Conservation (phyloP, 64 coral and sea anemone species). For the Trachythela sp. region DNA sequence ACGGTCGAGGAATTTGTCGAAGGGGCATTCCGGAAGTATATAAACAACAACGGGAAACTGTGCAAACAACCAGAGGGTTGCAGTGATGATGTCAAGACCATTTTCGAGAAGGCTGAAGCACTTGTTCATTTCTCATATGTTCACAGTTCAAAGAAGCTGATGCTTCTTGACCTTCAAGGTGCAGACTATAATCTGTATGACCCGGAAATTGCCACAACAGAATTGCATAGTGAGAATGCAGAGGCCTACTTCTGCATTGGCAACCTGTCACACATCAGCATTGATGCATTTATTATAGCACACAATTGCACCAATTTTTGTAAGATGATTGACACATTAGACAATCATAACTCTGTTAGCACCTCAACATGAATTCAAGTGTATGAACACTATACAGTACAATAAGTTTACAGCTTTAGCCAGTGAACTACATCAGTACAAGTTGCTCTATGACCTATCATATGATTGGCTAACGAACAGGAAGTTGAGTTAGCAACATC, state of each 20-base stretch:
- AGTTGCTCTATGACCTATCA: no score
- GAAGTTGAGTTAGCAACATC: no score
- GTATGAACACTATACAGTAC: no score
- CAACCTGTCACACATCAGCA: not conserved
- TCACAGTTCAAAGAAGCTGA: conserved; percentile 10
- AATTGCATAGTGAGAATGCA: not conserved
- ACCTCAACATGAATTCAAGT: no score
- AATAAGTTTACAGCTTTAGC: no score
- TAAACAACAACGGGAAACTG: conserved; percentile 65
- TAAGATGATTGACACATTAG: not conserved
- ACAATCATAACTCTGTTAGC: no score
- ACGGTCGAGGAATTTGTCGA: conserved; percentile 78
- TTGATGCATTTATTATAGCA: not conserved
- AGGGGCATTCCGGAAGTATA: conserved; percentile 50
- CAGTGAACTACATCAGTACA: no score
- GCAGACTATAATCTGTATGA: not conserved
- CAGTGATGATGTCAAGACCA: not conserved
- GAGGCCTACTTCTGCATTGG: not conserved
- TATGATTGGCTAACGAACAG: no score
- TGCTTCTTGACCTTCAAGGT: conserved; percentile 23
- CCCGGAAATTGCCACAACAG: not conserved
- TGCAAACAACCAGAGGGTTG: not conserved
- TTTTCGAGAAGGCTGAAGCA: conserved; percentile 13
- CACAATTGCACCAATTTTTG: not conserved
- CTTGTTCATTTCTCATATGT: not conserved